phyloP scores from a whole-genome alignment of 1,140 invertebrate species.

The Saccostrea glomerata region DNA sequence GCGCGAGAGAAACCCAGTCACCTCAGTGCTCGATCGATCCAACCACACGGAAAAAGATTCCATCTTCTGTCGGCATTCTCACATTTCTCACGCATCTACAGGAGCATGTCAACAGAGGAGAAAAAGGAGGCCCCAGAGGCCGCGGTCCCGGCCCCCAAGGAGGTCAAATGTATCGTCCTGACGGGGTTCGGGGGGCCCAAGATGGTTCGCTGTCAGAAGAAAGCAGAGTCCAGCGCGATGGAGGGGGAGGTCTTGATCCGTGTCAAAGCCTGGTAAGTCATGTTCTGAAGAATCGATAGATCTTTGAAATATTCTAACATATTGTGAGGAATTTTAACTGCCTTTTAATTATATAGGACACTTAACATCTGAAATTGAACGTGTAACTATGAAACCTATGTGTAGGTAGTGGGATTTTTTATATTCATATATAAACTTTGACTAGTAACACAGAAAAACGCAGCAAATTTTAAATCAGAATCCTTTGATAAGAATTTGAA shows the following conservation, averaged over 20 bases:
- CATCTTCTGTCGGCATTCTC: constrained; percentile 9
- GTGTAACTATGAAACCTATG: not conserved
- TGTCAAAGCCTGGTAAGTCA: constrained; percentile 92
- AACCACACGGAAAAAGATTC: not conserved
- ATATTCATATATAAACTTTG: no score
- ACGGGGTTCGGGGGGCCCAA: constrained; percentile 91
- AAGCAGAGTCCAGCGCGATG: constrained; percentile 86
- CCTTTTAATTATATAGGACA: not conserved
- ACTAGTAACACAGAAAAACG: no score
- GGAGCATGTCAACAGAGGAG: constrained; percentile 32
- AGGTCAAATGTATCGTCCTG: constrained; percentile 89
- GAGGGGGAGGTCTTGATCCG: constrained; percentile 91
- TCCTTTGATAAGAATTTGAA: no score
- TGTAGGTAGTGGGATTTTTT: not conserved
- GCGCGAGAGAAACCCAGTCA: not conserved
- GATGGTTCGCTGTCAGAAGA: constrained; percentile 89
- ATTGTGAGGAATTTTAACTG: constrained; percentile 14
- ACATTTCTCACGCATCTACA: not conserved
- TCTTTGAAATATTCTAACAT: constrained; percentile 9
- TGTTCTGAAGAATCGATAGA: constrained; percentile 35
- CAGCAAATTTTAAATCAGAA: no score
- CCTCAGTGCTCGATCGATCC: constrained; percentile 8
- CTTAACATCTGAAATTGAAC: not conserved
- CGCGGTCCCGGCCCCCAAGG: constrained; percentile 81
- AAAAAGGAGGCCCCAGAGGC: constrained; percentile 39